Conservation (phyloP, 2,113 vertebrate species). For the Barbus barbus region DNA sequence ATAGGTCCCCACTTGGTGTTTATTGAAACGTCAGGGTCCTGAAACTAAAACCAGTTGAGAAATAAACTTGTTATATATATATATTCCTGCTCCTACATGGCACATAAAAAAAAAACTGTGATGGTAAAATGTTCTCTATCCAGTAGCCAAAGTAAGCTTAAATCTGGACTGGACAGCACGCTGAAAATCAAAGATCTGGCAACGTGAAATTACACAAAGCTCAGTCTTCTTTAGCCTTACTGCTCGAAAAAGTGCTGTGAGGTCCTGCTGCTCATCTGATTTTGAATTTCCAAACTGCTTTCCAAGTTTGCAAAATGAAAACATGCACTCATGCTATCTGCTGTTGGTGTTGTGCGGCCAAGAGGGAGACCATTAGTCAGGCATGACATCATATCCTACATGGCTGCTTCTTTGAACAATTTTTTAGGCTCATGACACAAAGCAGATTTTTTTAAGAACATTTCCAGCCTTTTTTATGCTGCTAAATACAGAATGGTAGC, state of each 20-base stretch:
- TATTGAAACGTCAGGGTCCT: too few relatives aligned
- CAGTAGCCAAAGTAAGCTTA: neutral
- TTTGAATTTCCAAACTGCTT: constrained; percentile 33
- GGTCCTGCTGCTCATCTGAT: constrained; percentile 1
- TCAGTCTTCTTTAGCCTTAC: neutral
- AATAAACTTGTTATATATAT: too few relatives aligned
- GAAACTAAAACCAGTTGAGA: too few relatives aligned
- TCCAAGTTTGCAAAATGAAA: constrained; percentile 43
- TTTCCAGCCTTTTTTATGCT: neutral
- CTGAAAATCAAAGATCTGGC: neutral
- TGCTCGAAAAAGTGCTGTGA: constrained; percentile 17
- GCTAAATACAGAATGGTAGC: neutral
- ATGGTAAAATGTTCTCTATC: too few relatives aligned
- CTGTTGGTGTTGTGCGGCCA: neutral
- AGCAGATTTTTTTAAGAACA: neutral
- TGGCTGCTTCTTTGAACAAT: neutral
- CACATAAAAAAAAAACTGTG: neutral
- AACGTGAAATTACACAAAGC: neutral
- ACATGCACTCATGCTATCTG: constrained; percentile 5
- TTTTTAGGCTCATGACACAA: neutral
- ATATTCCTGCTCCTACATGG: neutral
- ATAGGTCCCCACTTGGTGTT: too few relatives aligned
- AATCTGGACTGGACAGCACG: neutral
- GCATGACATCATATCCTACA: constrained; percentile 53
- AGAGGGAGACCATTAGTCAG: constrained; percentile 41